Percentiles rank a stretch among this genome's conserved stretches.
Evolutionary conservation across 2,888 invertebrate species (phyloP).

Genomic region (Nemoura dubitans): DNA sequence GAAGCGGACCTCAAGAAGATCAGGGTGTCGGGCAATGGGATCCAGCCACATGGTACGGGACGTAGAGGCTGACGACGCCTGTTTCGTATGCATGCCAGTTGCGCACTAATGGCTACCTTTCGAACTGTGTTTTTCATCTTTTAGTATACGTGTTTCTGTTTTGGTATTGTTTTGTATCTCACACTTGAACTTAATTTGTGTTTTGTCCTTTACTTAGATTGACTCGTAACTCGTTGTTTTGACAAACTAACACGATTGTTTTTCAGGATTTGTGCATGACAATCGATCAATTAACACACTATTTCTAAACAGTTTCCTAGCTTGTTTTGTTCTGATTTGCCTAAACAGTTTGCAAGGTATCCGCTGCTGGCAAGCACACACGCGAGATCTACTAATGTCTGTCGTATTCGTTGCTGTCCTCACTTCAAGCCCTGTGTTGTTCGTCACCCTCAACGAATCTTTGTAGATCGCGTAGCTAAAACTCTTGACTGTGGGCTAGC

Average conservation of each 20-base stretch:
- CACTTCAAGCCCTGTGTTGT: too few species aligned
- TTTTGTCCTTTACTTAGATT: slow-evolving; percentile 51
- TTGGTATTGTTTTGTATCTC: slow-evolving; percentile 42
- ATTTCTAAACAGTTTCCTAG: background rate
- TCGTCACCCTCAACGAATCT: too few species aligned
- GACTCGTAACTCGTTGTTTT: slow-evolving; percentile 48
- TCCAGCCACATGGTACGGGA: slow-evolving; percentile 76
- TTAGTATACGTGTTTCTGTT: slow-evolving; percentile 45
- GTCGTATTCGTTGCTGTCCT: background rate
- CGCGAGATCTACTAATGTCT: background rate
- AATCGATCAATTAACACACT: background rate
- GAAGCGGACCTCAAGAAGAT: slow-evolving; percentile 74
- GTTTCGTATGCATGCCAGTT: background rate
- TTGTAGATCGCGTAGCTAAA: too few species aligned
- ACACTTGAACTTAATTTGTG: background rate
- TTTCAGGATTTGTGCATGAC: slow-evolving; percentile 16
- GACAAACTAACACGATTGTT: background rate
- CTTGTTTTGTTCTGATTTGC: background rate
- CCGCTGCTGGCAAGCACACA: background rate
- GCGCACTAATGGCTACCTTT: background rate
- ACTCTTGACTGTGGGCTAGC: too few species aligned
- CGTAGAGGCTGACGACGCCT: too few species aligned
- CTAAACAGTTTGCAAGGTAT: background rate
- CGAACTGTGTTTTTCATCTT: slow-evolving; percentile 48
- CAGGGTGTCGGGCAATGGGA: slow-evolving; percentile 76